Percentiles rank a stretch among this genome's conserved stretches.
Conservation (phyloP, 2,113 vertebrate genomes). For the Neodon shergylaensis region DNA sequence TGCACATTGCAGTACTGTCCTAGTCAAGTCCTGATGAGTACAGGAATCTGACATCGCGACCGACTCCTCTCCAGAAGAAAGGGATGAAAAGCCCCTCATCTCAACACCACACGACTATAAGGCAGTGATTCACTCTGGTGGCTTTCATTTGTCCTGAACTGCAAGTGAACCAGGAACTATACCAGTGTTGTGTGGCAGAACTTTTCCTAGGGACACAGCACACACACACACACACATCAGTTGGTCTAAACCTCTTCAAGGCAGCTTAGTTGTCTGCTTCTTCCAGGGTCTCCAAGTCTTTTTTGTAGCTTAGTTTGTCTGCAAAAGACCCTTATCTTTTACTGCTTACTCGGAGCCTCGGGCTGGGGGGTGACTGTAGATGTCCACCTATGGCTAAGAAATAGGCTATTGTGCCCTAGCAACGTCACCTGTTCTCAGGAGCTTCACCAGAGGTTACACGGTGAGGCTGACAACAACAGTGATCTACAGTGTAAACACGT, state of each 20-base stretch:
- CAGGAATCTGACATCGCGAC: not conserved
- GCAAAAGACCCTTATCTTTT: not conserved
- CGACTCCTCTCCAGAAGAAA: constrained; percentile 34
- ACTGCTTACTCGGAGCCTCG: not conserved
- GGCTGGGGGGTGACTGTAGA: not conserved
- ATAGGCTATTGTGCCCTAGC: not conserved
- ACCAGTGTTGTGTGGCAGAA: not conserved
- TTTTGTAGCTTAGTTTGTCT: not conserved
- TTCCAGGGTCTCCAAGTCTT: not conserved
- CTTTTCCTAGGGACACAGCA: not conserved
- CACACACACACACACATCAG: not conserved
- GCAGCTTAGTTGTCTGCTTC: not conserved
- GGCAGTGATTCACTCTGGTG: not conserved
- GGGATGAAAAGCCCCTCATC: not conserved
- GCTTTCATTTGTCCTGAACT: not conserved
- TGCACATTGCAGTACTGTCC: not conserved
- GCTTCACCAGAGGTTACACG: not conserved
- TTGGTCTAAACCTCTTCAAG: not conserved
- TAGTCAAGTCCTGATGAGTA: not conserved
- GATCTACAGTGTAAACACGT: not conserved
- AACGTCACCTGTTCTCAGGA: not conserved
- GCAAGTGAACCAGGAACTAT: not conserved
- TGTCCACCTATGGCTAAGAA: not conserved
- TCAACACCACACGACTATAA: not conserved
- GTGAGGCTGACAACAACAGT: not conserved